Evolutionary conservation across 1,140 invertebrate genomes (phyloP).

Genomic region (Leptinotarsa defecta): DNA sequence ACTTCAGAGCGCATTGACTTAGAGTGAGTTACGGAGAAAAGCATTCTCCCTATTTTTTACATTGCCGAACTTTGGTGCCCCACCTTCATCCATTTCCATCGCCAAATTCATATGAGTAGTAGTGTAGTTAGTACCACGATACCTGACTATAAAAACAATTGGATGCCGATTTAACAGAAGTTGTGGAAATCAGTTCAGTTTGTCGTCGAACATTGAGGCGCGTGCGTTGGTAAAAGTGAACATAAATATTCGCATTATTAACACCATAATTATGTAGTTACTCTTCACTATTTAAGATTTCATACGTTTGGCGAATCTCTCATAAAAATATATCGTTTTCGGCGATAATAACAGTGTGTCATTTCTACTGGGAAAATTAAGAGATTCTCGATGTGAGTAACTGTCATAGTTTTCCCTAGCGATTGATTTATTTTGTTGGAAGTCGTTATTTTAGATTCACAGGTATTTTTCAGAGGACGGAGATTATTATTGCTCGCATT

Average conservation of each 20-base stretch:
- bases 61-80: no score
- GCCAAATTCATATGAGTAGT: no score
- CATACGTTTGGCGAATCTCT: no score
- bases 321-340: no score
- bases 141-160: background rate
- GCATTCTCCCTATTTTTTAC: no score
- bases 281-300: background rate
- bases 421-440: background rate
- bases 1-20: no score
- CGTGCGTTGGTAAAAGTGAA: background rate
- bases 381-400: background rate
- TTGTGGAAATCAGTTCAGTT: constrained; percentile 3
- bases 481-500: no score
- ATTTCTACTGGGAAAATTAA: background rate
- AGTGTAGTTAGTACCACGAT: no score
- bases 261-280: background rate
- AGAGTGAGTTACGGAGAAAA: no score
- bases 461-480: no score
- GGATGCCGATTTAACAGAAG: background rate
- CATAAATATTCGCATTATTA: background rate
- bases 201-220: background rate
- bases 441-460: no score
- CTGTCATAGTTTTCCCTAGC: background rate
- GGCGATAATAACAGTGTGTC: background rate
- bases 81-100: no score